phyloP scores from a whole-genome alignment of 2,797 vertebrate species.

The Sylvia borin region DNA sequence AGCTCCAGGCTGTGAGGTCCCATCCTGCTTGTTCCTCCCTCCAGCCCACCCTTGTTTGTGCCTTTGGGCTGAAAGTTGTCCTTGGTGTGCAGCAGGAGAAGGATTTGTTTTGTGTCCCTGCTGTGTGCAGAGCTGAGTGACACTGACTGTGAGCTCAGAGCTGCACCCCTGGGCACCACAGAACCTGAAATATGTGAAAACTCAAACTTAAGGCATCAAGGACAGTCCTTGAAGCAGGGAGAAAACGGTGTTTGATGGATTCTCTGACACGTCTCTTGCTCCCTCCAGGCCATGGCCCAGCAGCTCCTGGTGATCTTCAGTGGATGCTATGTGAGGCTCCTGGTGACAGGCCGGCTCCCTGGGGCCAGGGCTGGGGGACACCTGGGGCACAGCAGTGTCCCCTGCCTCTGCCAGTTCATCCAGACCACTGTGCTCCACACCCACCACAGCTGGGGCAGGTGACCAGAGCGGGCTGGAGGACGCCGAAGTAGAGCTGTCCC shows the following conservation, averaged over 20 bases:
- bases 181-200: not conserved
- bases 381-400: not conserved
- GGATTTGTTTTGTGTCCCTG: too few species aligned
- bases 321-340: conserved; percentile 71
- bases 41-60: too few species aligned
- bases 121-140: too few species aligned
- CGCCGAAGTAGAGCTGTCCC: fast-evolving
- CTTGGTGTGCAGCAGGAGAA: too few species aligned
- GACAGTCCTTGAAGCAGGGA: not conserved
- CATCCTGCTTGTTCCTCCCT: too few species aligned
- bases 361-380: not conserved
- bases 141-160: too few species aligned
- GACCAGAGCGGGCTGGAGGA: not conserved
- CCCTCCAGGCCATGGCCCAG: conserved; percentile 72
- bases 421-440: conserved; percentile 16
- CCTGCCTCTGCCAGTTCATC: conserved; percentile 78
- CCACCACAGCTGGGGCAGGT: not conserved
- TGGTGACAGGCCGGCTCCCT: conserved; percentile 71
- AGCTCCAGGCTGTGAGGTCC: too few species aligned
- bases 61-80: too few species aligned
- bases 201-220: not conserved
- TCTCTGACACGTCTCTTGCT: not conserved
- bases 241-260: not conserved
- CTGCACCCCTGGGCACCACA: not conserved
- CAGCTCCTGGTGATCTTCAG: conserved; percentile 76